Base-by-base conservation (phyloP, 1,140 invertebrate species). In the Drosophila oshimai region DNA sequence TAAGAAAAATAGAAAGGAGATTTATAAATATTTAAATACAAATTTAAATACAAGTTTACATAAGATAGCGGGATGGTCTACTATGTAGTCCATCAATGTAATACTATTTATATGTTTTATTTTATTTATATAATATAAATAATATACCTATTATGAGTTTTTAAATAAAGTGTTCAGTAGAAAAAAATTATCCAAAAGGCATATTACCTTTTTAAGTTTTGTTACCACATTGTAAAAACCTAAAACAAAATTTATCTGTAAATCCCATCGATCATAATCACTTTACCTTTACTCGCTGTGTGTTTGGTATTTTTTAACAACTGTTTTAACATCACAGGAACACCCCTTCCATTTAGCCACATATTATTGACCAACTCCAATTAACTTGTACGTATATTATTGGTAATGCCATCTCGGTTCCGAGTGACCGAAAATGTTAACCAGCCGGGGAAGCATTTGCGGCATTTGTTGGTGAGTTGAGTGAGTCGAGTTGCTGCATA, bases 371-470 rank as follows among this genome's bases (percentile, higher is more conserved):
- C 53, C 58, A 62, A 62, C 36, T 44, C n/a, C 28, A 44, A 60
- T 26, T 26, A 34, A 60, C 28, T 60, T 55, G 53, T 55, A 55
- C 34, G 22, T 31, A 39, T 37, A 31, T 39, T 65, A 50, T 65
- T 49, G 42, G 42, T 31, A 64, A 65, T 65, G 57, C 42, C 58
- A 65, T 20, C 36, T 20, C 34, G 39, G 62, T 41, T 67, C 44
- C 44, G 28, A 47, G 24, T 36, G 41, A 62, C 44, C 62, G 42
- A 67, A 67, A 65, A 65, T 65, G 57, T 46, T 45, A 34, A 34
- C 41, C 41, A 15, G 20, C n/a, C 0, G 53, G 13, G n/a, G 58
- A 37, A 44, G 41, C 31, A 69, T 51, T 58, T 22, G 58, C 26
- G 26, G 31, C 26, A 62, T 24, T 62, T 62, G 37, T 15, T 3